phyloP scores from a whole-genome alignment of 2,888 invertebrate species.

The Creontiades dilutus region DNA sequence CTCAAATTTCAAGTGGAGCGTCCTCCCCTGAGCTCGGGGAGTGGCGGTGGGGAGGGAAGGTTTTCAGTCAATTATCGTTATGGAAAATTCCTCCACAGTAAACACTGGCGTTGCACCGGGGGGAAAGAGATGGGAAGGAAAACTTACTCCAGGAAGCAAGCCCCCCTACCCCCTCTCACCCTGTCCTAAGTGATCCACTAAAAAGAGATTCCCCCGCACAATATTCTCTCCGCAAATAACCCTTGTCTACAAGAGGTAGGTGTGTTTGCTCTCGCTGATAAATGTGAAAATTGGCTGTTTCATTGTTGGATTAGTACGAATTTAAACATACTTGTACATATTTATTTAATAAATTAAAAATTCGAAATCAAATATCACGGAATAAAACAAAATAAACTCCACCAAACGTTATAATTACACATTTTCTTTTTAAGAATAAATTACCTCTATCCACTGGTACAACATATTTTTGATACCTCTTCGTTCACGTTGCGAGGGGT shows the following conservation, averaged over 20 bases:
- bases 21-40: neutral
- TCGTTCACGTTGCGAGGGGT: no score
- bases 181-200: neutral
- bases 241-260: neutral
- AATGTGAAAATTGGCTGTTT: slow-evolving; percentile 5
- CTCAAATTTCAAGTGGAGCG: neutral
- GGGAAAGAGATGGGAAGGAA: neutral
- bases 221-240: neutral
- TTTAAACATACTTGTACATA: neutral
- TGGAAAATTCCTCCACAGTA: slow-evolving; percentile 54
- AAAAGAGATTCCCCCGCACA: neutral
- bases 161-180: no score
- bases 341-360: neutral
- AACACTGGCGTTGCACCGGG: slow-evolving; percentile 37
- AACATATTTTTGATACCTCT: no score
- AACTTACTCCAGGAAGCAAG: neutral
- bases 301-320: neutral
- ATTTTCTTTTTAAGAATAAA: no score
- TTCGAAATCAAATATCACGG: neutral
- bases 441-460: no score
- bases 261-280: neutral
- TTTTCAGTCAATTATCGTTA: slow-evolving; percentile 64
- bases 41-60: slow-evolving; percentile 48
- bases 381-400: neutral
- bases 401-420: neutral